phyloP scores from a whole-genome alignment of 2,797 vertebrate species.

The Epinephelus malabaricus region DNA sequence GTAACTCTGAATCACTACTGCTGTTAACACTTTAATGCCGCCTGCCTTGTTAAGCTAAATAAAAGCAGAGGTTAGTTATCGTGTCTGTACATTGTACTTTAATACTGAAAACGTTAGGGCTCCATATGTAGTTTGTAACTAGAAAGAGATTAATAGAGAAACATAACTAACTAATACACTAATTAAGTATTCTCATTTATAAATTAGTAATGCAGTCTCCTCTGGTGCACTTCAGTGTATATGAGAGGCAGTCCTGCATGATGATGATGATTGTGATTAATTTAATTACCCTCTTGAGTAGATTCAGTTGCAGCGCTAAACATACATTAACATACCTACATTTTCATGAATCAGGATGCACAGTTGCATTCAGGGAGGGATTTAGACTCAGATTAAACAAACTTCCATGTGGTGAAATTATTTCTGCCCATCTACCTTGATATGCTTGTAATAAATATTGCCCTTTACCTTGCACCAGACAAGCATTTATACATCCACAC shows the following conservation, averaged over 20 bases:
- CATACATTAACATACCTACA: conserved; percentile 14
- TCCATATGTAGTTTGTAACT: not conserved
- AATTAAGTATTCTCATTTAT: conserved; percentile 28
- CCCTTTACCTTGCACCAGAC: conserved; percentile 15
- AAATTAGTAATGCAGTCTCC: conserved; percentile 26
- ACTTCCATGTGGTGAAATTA: not conserved
- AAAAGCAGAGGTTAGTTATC: too few relatives aligned
- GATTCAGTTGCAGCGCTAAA: not conserved
- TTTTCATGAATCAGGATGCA: not conserved
- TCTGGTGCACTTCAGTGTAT: conserved; percentile 13
- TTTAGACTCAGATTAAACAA: conserved; percentile 14
- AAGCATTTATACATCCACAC: not conserved
- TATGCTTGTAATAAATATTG: conserved; percentile 22
- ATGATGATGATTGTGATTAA: conserved; percentile 44
- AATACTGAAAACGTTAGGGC: not conserved
- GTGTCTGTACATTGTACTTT: not conserved
- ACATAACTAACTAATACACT: conserved; percentile 6
- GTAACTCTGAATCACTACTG: not conserved
- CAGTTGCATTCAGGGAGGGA: not conserved
- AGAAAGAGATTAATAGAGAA: not conserved
- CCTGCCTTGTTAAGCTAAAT: too few relatives aligned
- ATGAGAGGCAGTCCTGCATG: conserved; percentile 19
- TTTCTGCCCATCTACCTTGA: not conserved
- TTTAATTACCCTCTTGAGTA: conserved; percentile 36
- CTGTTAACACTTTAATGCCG: not conserved